Conservation (phyloP, 2,113 vertebrate species). For the Rhea americana region DNA sequence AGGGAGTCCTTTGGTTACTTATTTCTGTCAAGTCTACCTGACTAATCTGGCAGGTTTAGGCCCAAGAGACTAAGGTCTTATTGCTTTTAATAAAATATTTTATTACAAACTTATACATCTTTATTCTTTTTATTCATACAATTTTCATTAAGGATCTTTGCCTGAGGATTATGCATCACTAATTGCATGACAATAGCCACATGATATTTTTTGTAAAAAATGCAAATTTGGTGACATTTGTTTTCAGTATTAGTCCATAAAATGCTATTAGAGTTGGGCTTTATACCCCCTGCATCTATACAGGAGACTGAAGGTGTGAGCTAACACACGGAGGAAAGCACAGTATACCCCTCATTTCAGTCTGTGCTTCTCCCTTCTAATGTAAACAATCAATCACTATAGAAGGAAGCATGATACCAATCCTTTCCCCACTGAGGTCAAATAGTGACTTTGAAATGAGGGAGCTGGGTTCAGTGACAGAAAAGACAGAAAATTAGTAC, state of each 20-base stretch:
- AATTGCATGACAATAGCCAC: background rate
- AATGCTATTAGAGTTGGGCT: background rate
- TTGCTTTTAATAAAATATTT: background rate
- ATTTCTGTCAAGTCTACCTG: background rate
- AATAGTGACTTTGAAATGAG: slow-evolving; percentile 18
- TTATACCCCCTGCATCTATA: background rate
- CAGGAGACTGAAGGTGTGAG: background rate
- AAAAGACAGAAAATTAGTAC: slow-evolving; percentile 62
- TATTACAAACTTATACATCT: background rate
- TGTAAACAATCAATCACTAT: slow-evolving; percentile 48
- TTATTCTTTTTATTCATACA: background rate
- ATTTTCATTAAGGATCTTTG: background rate
- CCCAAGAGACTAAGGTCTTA: background rate
- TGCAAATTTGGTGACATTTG: background rate
- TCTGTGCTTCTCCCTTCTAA: slow-evolving; percentile 2
- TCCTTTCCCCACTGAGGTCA: slow-evolving; percentile 37
- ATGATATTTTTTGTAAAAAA: background rate
- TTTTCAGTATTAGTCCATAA: background rate
- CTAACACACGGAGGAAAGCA: background rate
- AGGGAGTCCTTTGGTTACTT: background rate
- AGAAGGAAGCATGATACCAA: slow-evolving; percentile 1
- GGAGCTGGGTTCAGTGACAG: slow-evolving; percentile 11
- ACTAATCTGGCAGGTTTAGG: background rate
- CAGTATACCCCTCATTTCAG: slow-evolving; percentile 4
- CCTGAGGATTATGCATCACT: background rate